Conservation (phyloP, 2,888 invertebrate genomes). For the Omphaloscelis lunosa region DNA sequence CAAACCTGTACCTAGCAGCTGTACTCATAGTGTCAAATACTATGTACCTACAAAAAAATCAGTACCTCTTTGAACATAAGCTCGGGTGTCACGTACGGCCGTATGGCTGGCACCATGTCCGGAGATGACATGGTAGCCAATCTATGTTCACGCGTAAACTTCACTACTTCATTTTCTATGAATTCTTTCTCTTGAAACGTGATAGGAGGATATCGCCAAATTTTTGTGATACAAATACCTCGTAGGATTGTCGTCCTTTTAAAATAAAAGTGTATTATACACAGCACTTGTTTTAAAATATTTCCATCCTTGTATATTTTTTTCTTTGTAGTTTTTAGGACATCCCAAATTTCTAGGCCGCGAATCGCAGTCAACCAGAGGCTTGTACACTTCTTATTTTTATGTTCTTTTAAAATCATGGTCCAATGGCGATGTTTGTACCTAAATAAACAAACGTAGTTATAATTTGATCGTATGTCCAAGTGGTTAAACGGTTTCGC, state of each 20-base stretch:
- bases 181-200: conserved; percentile 73
- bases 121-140: conserved; percentile 50
- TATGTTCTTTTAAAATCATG: conserved; percentile 82
- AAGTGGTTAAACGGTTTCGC: too few relatives aligned
- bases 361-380: conserved; percentile 80
- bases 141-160: conserved; percentile 73
- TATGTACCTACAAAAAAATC: not conserved
- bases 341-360: conserved; percentile 83
- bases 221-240: conserved; percentile 38
- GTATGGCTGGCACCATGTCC: conserved; percentile 67
- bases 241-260: conserved; percentile 53
- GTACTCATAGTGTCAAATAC: not conserved
- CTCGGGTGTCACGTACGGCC: conserved; percentile 79
- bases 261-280: conserved; percentile 78
- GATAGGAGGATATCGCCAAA: conserved; percentile 50
- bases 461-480: not conserved
- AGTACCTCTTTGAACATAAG: conserved; percentile 68
- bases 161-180: conserved; percentile 75
- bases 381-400: conserved; percentile 72
- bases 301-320: conserved; percentile 73
- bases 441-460: conserved; percentile 65
- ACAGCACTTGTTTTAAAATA: conserved; percentile 78
- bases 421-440: conserved; percentile 84
- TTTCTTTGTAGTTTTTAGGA: conserved; percentile 74
- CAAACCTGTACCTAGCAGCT: conserved; percentile 1